These are phyloP conservation scores for Maylandia zebra DNA, from an alignment of 2,113 vertebrate species.

Conservation along the genomic window DNA sequence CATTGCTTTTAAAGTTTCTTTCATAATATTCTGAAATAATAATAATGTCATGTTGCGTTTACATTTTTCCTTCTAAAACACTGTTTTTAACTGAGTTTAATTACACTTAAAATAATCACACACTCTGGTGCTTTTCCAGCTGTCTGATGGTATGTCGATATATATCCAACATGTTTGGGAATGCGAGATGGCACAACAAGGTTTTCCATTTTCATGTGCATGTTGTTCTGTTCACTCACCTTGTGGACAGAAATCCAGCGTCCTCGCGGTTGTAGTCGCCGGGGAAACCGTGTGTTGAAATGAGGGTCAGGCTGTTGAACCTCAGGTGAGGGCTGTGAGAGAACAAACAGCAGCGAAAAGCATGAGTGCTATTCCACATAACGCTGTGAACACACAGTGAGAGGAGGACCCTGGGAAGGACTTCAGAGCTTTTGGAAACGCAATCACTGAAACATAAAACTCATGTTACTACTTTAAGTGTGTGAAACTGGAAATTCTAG, in stretches of 20 bases:
- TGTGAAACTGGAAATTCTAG: neutral
- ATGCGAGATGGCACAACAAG: neutral
- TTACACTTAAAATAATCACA: neutral
- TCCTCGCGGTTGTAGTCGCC: conserved; percentile 51
- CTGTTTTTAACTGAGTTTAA: neutral
- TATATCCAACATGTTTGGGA: neutral
- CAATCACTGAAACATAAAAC: neutral
- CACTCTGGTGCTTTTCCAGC: neutral
- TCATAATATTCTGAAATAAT: neutral
- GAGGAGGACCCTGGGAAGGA: neutral
- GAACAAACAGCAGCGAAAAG: neutral
- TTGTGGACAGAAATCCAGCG: conserved; percentile 80
- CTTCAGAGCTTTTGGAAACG: neutral
- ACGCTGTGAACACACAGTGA: neutral
- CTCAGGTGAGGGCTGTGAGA: conserved; percentile 79
- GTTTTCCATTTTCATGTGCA: neutral
- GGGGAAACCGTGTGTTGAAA: conserved; percentile 83
- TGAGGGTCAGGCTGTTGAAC: conserved; percentile 88
- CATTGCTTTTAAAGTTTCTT: neutral
- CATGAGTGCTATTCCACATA: neutral
- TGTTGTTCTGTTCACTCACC: conserved; percentile 60
- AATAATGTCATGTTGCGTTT: neutral
- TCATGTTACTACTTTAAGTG: neutral
- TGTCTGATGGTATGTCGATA: neutral
- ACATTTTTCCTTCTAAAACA: neutral